phyloP scores from a whole-genome alignment of 2,888 invertebrate species.

The Oligia strigilis region DNA sequence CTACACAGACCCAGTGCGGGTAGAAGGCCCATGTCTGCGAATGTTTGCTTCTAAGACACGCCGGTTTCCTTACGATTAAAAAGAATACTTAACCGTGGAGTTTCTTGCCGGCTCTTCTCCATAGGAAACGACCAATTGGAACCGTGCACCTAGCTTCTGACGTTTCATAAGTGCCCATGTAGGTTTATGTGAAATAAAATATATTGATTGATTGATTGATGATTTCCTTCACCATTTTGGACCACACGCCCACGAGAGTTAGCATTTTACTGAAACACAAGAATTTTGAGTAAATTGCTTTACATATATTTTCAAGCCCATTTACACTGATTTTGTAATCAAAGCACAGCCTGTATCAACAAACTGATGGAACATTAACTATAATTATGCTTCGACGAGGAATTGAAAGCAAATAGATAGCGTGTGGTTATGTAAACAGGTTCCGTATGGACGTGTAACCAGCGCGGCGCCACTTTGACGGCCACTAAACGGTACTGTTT shows the following conservation, averaged over 20 bases:
- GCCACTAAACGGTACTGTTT: slow-evolving; percentile 9
- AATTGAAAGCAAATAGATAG: slow-evolving; percentile 28
- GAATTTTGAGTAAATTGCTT: not conserved
- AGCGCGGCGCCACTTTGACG: slow-evolving; percentile 36
- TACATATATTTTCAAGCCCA: not conserved
- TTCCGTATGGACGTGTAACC: slow-evolving; percentile 1
- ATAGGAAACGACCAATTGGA: no score
- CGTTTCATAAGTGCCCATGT: no score
- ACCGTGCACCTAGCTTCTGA: no score
- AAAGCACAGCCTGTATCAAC: not conserved
- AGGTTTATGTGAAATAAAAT: no score
- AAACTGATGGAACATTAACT: not conserved
- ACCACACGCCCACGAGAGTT: no score
- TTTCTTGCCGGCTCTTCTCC: no score
- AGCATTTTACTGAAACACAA: not conserved
- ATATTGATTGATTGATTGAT: not conserved
- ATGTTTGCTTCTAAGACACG: no score
- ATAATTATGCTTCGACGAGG: not conserved
- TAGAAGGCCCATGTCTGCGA: no score
- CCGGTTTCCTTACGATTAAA: no score
- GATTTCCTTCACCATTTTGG: not conserved
- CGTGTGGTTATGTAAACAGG: slow-evolving; percentile 22
- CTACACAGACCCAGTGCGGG: not conserved
- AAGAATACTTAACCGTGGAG: no score
- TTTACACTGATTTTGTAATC: not conserved